Evolutionary conservation across 2,888 invertebrate genomes (phyloP).

Genomic region (Rhagophthalmus giganteus): DNA sequence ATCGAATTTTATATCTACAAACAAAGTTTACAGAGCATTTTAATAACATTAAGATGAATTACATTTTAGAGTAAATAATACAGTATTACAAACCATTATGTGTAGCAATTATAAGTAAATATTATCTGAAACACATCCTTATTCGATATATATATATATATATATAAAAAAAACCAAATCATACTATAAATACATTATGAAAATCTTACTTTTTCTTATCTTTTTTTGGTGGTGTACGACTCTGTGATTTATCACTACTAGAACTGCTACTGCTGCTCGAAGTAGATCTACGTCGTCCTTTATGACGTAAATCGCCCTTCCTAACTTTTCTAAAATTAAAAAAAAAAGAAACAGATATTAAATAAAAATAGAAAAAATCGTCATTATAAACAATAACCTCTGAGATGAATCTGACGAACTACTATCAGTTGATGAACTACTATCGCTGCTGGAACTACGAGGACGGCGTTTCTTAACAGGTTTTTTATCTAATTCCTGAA

Average conservation of each 20-base stretch:
- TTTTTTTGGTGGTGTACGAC: slow-evolving; percentile 33
- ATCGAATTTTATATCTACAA: too few relatives aligned
- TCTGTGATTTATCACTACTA: slow-evolving; percentile 26
- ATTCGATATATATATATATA: neutral
- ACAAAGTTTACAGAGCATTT: too few relatives aligned
- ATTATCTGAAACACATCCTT: too few relatives aligned
- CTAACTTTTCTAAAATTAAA: slow-evolving; percentile 23
- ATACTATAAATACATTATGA: neutral
- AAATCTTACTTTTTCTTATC: slow-evolving; percentile 17
- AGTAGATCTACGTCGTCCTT: slow-evolving; percentile 27
- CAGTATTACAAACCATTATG: too few relatives aligned
- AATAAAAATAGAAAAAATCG: too few relatives aligned
- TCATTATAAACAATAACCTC: too few relatives aligned
- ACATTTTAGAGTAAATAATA: too few relatives aligned
- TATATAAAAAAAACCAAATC: neutral
- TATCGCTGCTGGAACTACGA: slow-evolving; percentile 35
- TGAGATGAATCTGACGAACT: slow-evolving; percentile 42
- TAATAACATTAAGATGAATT: too few relatives aligned
- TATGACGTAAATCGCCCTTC: slow-evolving; percentile 18
- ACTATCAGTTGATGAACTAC: slow-evolving; percentile 42
- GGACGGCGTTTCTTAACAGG: slow-evolving; percentile 32
- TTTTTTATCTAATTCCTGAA: slow-evolving; percentile 50
- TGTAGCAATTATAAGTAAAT: too few relatives aligned
- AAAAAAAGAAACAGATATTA: too few relatives aligned
- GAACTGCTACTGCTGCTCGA: slow-evolving; percentile 36